Conservation (phyloP, 53 echinoderm and acorn worm species). For the Arbacia lixula region DNA sequence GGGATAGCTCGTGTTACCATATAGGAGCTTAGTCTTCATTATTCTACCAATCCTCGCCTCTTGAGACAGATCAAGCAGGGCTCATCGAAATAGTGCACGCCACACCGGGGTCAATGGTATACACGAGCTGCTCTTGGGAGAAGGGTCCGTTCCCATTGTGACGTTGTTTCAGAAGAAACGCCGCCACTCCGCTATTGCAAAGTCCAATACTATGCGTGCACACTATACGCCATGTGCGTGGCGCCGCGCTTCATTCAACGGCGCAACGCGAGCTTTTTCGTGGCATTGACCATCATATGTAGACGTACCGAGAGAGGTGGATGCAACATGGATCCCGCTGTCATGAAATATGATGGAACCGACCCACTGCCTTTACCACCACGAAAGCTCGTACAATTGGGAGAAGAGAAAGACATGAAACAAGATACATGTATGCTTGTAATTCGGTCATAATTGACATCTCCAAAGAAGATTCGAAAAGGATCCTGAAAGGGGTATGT, state of each 20-base stretch:
- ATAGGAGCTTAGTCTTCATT: background rate
- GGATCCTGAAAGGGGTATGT: conserved; percentile 1
- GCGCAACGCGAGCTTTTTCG: too few relatives aligned
- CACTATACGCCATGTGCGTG: background rate
- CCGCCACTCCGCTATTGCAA: conserved; percentile 6
- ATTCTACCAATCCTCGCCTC: background rate
- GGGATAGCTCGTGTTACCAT: background rate
- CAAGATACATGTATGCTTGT: conserved; percentile 33
- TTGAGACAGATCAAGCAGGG: background rate
- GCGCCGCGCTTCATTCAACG: too few relatives aligned
- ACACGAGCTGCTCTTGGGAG: conserved; percentile 16
- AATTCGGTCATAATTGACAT: conserved; percentile 43
- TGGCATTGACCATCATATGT: background rate
- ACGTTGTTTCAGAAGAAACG: too few relatives aligned
- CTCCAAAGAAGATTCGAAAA: conserved; percentile 42
- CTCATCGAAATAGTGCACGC: conserved; percentile 26
- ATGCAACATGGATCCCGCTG: conserved; percentile 37
- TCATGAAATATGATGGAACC: too few relatives aligned
- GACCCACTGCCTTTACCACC: too few relatives aligned
- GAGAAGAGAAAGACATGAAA: conserved; percentile 12
- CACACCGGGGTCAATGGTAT: conserved; percentile 24
- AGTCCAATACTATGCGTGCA: background rate
- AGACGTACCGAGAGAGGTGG: background rate
- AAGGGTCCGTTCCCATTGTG: background rate
- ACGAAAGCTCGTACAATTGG: too few relatives aligned